A percentile compares a stretch with the other conserved stretches of the same genome.
Conservation (phyloP, 30 jellyfish, hydroid and myxozoan genomes). For the Chrysaora quinquecirrha region DNA sequence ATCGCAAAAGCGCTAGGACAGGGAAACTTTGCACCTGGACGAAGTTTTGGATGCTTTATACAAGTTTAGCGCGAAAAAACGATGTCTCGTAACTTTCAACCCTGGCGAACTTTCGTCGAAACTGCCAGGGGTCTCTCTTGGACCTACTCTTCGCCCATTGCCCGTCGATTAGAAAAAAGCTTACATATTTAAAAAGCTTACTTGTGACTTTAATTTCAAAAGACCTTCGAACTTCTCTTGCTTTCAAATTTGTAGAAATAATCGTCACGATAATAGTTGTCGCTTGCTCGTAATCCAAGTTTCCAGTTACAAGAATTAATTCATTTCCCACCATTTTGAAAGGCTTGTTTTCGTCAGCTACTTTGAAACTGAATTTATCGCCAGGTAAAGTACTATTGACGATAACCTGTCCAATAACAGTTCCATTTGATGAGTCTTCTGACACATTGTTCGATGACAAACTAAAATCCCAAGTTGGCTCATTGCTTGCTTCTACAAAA, state of each 20-base stretch:
- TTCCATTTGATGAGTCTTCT: slow-evolving; percentile 60
- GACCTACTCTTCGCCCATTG: no score
- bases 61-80: no score
- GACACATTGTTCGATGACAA: slow-evolving; percentile 44
- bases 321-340: slow-evolving; percentile 40
- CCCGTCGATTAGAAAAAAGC: no score
- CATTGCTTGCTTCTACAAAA: slow-evolving; percentile 8
- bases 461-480: slow-evolving; percentile 37
- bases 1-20: no score
- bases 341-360: slow-evolving; percentile 38
- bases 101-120: no score
- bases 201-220: slow-evolving; percentile 30
- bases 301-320: slow-evolving; percentile 24
- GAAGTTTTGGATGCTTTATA: no score
- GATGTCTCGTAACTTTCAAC: no score
- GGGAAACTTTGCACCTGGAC: no score
- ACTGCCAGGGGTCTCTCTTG: neutral
- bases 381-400: neutral
- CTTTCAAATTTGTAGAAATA: slow-evolving; percentile 18
- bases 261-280: slow-evolving; percentile 13
- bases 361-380: slow-evolving; percentile 38
- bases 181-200: neutral
- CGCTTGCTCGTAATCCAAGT: slow-evolving; percentile 52
- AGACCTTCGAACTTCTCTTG: neutral
- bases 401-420: slow-evolving; percentile 10